Base-by-base conservation (phyloP, 2,888 invertebrate genomes). In the Chymomyza caudatula region DNA sequence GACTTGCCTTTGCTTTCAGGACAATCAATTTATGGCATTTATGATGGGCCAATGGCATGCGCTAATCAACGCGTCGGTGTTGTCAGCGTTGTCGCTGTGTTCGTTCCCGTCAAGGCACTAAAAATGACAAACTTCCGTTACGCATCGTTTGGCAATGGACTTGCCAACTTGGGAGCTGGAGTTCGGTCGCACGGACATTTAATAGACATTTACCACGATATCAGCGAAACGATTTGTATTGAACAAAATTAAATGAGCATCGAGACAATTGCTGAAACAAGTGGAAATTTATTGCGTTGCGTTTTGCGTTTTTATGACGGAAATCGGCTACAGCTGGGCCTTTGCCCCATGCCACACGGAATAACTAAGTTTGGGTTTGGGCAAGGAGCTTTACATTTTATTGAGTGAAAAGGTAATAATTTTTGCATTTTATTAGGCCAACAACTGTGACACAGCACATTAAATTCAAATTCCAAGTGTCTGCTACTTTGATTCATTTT, bases 191-290 rank as follows among this genome's bases (percentile, higher is more conserved):
- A 64, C 43, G 68, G 64, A 65, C 70, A 71, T 54, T 58, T 86
- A 87, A 88, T 88, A 80, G 87, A 73, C 79, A 71, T 77, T 76
- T 76, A 70, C 86, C 88, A 88, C 87, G 88, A 79, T 70, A 87
- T 73, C 69, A 76, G 77, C 29, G 77, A 76, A 67, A 70, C 73
- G 70, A 73, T 74, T 84, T 76, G 80, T 75, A 83, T 79, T 84
- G 75, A 63, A 67, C 17, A 67, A 78, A 86, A 85, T 81, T 77
- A 83, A 88, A 87, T 79, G 82, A 77, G 77, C 85, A 87, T 79
- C 70, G 73, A 80, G 74, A 74, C 77, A 79, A 77, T 75, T 78
- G 80, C 55, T 64, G 51, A 68, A 69, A 61, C 76, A 69, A 81
- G 72, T 77, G 67, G 66, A 71, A 69, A 70, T 69, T 67, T 63